Evolutionary conservation across 2,113 vertebrate genomes (phyloP), one percentile per base, ranked within the genome.

Genomic region (Zootoca vivipara): DNA sequence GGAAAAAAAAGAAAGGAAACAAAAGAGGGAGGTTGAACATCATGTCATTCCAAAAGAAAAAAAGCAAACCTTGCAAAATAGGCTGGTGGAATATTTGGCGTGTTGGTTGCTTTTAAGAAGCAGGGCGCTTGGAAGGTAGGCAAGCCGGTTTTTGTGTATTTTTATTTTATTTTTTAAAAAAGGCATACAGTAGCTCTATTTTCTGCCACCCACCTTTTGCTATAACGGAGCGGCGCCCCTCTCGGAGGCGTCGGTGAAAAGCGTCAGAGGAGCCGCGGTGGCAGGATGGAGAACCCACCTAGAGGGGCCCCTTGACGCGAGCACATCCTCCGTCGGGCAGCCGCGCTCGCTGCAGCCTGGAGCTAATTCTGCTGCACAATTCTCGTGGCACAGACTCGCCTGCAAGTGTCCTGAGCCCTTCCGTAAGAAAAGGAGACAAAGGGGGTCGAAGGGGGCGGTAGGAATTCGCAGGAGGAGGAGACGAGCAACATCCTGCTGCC

Each of bases 291-390:
- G 96, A 97, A 95, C 97, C 97, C 97, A 97, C 97, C 97, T 97
- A 96, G 96, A 97, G 97, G 96, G 94, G 93, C 97, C 97, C 96
- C 96, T 95, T 96, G 96, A 97, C 96, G 97, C 96, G 93, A 93
- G 94, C 92, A 89, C 93, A 93, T 93, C 86, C 91, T 92, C 92
- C 92, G 93, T 94, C 95, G 93, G 95, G 96, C 95, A 94, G 95
- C 94, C 87, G 91, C 89, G 46, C 46, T 52, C 93, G 92, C 96
- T 94, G 97, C 97, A 96, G 96, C 96, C 94, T 70, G 90, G 81
- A 92, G 92, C 95, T 87, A 88, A 67, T 93, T 94, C 96, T 96
- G 95, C 97, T 96, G 97, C 97, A 96, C 96, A 94, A 95, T 92
- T 87, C 93, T 93, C 87, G 96, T 92, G 96, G 92, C 95, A 74